These are phyloP conservation scores for Neodiprion fabricii DNA, from an alignment of 1,140 invertebrate species.

Conservation along the genomic window DNA sequence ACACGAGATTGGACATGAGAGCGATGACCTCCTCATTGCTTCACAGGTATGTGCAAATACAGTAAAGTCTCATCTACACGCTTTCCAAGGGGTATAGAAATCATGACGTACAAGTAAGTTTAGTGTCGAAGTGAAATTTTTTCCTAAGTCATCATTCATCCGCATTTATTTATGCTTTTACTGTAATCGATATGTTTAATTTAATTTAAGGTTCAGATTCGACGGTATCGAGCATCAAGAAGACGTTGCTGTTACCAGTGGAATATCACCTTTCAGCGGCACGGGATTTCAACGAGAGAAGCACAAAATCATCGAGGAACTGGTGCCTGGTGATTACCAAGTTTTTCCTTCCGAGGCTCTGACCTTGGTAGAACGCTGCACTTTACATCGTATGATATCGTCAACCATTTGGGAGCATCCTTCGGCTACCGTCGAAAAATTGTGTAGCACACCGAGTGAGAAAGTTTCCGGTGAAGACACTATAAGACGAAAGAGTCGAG, in stretches of 20 bases:
- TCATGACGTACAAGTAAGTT: not conserved
- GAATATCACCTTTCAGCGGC: slow-evolving; percentile 65
- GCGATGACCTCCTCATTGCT: slow-evolving; percentile 61
- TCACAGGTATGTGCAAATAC: slow-evolving; percentile 55
- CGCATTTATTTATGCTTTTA: slow-evolving; percentile 1
- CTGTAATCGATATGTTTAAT: slow-evolving; percentile 4
- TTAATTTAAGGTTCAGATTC: slow-evolving; percentile 62
- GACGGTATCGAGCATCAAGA: slow-evolving; percentile 67
- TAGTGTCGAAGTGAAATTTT: not conserved
- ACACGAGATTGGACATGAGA: slow-evolving; percentile 56
- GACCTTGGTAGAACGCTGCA: slow-evolving; percentile 62
- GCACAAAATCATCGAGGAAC: slow-evolving; percentile 66
- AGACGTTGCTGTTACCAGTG: slow-evolving; percentile 54
- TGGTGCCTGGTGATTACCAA: slow-evolving; percentile 63
- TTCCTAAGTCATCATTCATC: slow-evolving; percentile 13
- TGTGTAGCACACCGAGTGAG: slow-evolving; percentile 50
- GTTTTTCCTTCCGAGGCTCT: slow-evolving; percentile 57
- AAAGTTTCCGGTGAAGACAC: slow-evolving; percentile 41
- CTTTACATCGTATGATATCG: slow-evolving; percentile 67
- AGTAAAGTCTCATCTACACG: slow-evolving; percentile 11
- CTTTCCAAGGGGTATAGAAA: not conserved
- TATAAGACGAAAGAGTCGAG: slow-evolving; percentile 17
- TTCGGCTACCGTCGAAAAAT: slow-evolving; percentile 59
- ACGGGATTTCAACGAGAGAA: slow-evolving; percentile 67
- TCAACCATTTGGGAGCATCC: slow-evolving; percentile 63